These are phyloP conservation scores for Cyclargus thomasi DNA, from an alignment of 1,140 invertebrate species.

Conservation along the genomic window DNA sequence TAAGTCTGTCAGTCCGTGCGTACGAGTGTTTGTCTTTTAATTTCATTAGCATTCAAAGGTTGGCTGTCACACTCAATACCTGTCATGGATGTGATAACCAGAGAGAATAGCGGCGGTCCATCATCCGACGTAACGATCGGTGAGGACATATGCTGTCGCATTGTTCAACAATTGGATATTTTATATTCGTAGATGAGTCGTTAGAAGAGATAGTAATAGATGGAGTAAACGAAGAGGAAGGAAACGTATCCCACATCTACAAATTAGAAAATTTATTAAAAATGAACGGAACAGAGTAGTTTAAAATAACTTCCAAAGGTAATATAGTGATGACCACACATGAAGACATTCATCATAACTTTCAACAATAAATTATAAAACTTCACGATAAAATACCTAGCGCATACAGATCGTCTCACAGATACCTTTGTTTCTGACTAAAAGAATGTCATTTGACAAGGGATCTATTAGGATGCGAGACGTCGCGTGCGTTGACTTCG, in stretches of 20 bases:
- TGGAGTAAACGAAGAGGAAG: no score
- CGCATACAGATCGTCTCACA: slow-evolving; percentile 4
- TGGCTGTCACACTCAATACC: slow-evolving; percentile 1
- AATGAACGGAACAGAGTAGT: not conserved
- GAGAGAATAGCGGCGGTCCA: not conserved
- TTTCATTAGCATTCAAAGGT: slow-evolving; percentile 15
- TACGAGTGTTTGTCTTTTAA: slow-evolving; percentile 1
- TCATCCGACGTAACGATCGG: not conserved
- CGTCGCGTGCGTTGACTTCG: slow-evolving; percentile 31
- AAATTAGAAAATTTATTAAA: no score
- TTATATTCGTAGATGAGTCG: not conserved
- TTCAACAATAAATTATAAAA: not conserved
- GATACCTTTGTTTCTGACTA: not conserved
- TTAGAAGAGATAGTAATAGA: not conserved
- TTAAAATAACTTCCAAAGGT: not conserved
- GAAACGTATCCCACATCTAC: no score
- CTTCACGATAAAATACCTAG: not conserved
- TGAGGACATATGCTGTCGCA: not conserved
- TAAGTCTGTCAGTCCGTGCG: not conserved
- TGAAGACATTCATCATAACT: not conserved
- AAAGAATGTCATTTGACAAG: slow-evolving; percentile 11
- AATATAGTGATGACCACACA: not conserved
- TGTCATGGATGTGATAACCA: slow-evolving; percentile 2
- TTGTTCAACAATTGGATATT: not conserved
- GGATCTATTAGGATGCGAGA: slow-evolving; percentile 33